Base-by-base conservation (phyloP, 2,113 vertebrate genomes). In the Hemiscyllium ocellatum region DNA sequence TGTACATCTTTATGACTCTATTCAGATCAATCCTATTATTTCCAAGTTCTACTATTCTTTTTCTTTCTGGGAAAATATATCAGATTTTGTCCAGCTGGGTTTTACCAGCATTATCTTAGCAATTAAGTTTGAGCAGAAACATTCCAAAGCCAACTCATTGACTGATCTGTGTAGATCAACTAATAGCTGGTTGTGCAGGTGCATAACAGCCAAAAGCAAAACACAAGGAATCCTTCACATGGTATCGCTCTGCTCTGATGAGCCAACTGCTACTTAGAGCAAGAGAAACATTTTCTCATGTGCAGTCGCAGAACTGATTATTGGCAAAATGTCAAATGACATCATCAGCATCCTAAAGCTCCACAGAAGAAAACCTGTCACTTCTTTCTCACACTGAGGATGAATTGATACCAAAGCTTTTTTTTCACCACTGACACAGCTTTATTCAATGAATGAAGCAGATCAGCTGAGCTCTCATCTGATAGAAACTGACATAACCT, bases 371-470 rank as follows among this genome's bases (percentile, higher is more conserved):
- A 96, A 96, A 96, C 90, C 95, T 61, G 87, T 90, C 87, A 90
- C 29, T 65, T 61, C 26, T 61, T 61, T 56, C 52, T 90, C 50
- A 61, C 87, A 90, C 52, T 61, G 47, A 61, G 24, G 52, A 83
- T 83, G 80, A 90, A 90, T 90, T 61, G 15, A 61, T 90, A 29
- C 29, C 52, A 29, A 52, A 42, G 37, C 52, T 90, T 89, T 90
- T 61, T 15, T 24, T 65, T 52, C 56, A 61, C 47, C 87, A 90
- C 47, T 89, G 69, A 96, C 96, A 97, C 96, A 69, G 97, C 96
- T 97, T 97, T 97, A 97, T 97, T 97, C 97, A 94, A 95, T 96
- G 96, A 97, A 97, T 96, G 97, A 97, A 97, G 97, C 97, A 96
- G 96, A 94, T 97, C 96, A 96, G 97, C 97, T 97, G 97, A 96